phyloP scores from a whole-genome alignment of 2,113 vertebrate genomes.

The Phoxinus phoxinus region DNA sequence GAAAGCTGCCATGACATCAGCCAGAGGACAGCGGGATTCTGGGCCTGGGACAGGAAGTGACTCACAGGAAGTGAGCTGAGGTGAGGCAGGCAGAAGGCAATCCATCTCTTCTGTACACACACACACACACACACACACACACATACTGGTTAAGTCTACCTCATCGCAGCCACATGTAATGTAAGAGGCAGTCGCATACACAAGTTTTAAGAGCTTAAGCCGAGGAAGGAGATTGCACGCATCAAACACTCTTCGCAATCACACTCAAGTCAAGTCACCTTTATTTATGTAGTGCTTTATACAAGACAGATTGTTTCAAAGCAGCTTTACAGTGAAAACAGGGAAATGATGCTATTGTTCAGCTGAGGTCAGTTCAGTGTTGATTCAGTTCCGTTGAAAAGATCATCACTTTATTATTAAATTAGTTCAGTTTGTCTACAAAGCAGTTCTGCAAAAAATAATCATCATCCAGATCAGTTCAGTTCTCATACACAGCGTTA shows the following conservation, averaged over 20 bases:
- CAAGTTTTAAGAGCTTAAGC: constrained; percentile 28
- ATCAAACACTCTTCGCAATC: constrained; percentile 15
- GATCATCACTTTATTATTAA: too few relatives aligned
- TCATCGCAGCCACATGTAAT: constrained; percentile 22
- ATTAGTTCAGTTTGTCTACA: too few relatives aligned
- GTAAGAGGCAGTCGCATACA: not conserved
- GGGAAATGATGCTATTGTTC: too few relatives aligned
- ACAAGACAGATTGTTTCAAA: too few relatives aligned
- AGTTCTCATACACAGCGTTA: too few relatives aligned
- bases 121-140: constrained; percentile 24
- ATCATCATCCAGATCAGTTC: too few relatives aligned
- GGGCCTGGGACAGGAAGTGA: constrained; percentile 79
- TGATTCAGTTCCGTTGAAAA: too few relatives aligned
- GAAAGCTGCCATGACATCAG: constrained; percentile 82
- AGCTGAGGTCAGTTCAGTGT: too few relatives aligned
- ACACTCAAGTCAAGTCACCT: too few relatives aligned
- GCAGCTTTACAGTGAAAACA: too few relatives aligned
- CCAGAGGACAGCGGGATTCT: constrained; percentile 73
- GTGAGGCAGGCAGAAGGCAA: constrained; percentile 63
- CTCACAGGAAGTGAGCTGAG: constrained; percentile 78
- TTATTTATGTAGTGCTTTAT: too few relatives aligned
- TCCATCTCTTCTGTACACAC: constrained; percentile 63
- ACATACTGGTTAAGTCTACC: constrained; percentile 12
- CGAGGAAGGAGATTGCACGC: not conserved
- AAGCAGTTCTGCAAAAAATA: too few relatives aligned